Percentiles rank a stretch among this genome's conserved stretches.
Evolutionary conservation across 2,797 vertebrate species (phyloP).

Genomic region (Mus caroli): DNA sequence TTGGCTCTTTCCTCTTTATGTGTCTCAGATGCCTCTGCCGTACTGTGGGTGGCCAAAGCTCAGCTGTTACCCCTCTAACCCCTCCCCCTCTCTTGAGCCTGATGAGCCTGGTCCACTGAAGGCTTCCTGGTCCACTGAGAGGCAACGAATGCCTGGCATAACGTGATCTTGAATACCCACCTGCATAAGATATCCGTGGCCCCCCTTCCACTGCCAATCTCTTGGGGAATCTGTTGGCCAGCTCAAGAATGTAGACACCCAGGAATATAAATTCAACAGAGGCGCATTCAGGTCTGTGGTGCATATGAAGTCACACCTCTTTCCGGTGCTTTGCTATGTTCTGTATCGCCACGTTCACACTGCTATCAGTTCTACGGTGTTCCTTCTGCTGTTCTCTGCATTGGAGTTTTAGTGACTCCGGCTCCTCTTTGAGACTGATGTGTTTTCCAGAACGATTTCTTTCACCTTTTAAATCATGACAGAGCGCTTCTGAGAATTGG

Average conservation of each 20-base stretch:
- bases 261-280: not conserved
- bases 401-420: not conserved
- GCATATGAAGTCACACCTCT: not conserved
- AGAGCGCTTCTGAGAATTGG: slow-evolving; percentile 9
- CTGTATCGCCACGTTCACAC: not conserved
- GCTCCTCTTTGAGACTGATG: not conserved
- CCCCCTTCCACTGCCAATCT: not conserved
- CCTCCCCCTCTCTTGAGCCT: not conserved
- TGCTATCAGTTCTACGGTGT: not conserved
- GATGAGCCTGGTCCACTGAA: not conserved
- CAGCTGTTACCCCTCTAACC: not conserved
- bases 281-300: not conserved
- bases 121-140: not conserved
- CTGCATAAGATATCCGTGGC: not conserved
- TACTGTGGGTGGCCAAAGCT: not conserved
- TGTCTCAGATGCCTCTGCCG: no score
- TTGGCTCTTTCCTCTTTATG: not conserved
- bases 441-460: slow-evolving; percentile 1
- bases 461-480: not conserved
- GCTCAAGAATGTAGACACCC: not conserved
- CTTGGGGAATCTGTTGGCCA: not conserved
- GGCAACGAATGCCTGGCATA: not conserved
- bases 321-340: not conserved
- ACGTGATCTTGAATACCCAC: not conserved
- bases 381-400: not conserved